These are phyloP conservation scores for Bradypus variegatus DNA, from an alignment of 2,797 vertebrate species.

Conservation along the genomic window DNA sequence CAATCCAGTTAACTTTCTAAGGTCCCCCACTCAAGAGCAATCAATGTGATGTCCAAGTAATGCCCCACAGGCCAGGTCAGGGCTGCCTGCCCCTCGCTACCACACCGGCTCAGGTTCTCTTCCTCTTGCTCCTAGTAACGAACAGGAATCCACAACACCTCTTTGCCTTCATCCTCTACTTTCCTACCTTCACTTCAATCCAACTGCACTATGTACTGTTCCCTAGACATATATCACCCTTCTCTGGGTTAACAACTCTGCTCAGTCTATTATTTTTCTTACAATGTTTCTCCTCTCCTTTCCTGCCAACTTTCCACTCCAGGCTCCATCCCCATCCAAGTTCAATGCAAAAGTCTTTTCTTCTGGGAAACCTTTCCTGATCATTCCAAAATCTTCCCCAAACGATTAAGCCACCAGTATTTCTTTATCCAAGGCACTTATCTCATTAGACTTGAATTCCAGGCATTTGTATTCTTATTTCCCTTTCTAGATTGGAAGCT, in stretches of 20 bases:
- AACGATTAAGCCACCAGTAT: not conserved
- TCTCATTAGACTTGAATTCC: not conserved
- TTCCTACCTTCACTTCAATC: not conserved
- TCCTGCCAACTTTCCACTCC: not conserved
- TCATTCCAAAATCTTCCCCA: not conserved
- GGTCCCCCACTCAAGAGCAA: not conserved
- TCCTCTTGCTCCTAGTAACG: not conserved
- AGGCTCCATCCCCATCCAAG: not conserved
- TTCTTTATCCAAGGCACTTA: not conserved
- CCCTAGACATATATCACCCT: not conserved
- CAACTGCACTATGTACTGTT: not conserved
- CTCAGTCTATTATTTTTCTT: not conserved
- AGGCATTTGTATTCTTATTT: not conserved
- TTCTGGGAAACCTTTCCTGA: not conserved
- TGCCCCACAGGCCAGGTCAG: not conserved
- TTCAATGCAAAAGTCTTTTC: not conserved
- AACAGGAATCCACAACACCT: not conserved
- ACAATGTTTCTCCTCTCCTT: not conserved
- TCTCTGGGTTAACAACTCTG: not conserved
- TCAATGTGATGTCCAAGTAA: not conserved
- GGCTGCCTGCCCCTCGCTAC: not conserved
- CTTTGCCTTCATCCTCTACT: not conserved
- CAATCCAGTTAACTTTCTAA: not conserved
- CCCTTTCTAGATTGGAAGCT: not conserved
- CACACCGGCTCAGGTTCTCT: not conserved